Evolutionary conservation across 2,888 invertebrate species (phyloP), one percentile per base, ranked within the genome.

Genomic region (Eupithecia insigniata): DNA sequence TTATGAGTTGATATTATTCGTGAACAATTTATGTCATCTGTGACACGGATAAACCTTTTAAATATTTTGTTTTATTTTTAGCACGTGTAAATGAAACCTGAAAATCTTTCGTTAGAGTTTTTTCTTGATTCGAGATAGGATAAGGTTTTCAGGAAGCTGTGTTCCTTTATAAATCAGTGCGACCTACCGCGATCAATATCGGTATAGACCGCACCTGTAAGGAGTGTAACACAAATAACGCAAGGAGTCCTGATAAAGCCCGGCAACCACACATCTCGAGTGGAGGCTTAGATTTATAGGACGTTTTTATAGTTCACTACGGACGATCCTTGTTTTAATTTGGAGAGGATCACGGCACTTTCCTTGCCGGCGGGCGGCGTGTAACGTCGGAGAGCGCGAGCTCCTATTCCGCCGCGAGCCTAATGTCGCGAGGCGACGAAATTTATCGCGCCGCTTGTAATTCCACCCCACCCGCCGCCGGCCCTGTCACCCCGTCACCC

Each of bases 391-490:
- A 78, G 82, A 82, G 80, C 81, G 80, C 81, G 60, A 66, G 74
- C 83, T 88, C 88, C 86, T 88, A 87, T 87, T 86, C 85, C 79
- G 89, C 89, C 89, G 88, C 89, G 83, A 85, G 92, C 89, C 90
- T 90, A 90, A 90, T 89, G 90, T 90, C 87, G 87, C 87, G 87
- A 88, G 89, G 87, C 89, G 88, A 89, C 90, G 90, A 93, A 93
- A 94, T 95, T 94, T 95, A 94, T 92, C 92, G 91, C 89, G 86
- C 82, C 88, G 90, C 91, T 92, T 90, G 90, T 93, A 92, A 92
- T 91, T 90, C 90, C 90, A 85, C 88, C 89, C 87, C 87, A 85
- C 85, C 87, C 84, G 84, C 85, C 83, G 77, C 86, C 36, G 64
- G 62, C 87, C 46, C 85, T 85, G 83, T 89, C 91, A 89, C 91